Base-by-base conservation (phyloP, 2,888 invertebrate species). In the Xanthostigma xanthostigma region DNA sequence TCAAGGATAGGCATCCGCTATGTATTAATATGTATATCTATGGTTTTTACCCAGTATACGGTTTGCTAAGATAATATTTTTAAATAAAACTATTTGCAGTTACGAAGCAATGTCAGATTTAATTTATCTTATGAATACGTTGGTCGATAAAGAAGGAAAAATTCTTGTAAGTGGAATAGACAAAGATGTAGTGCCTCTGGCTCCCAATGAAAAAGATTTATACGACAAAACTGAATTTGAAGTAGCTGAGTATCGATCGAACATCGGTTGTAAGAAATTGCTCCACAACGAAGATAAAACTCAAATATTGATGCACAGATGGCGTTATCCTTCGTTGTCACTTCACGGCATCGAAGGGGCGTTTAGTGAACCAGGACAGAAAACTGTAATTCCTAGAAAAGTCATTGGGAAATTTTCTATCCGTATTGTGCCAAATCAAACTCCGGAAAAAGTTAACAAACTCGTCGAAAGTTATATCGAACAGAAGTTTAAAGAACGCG, bases 391-490 rank as follows among this genome's bases (percentile, higher is more conserved):
- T 59, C 92, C 92, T 0, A 77, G 83, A 42, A 89, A 91, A 68
- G 95, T 97, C 0, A 84, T 81, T 59, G 97, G 96, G 17, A 98
- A 98, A 68, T 98, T 98, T 70, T 96, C 96, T 0, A 84, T 98
- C 55, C 80, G 98, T 47, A 79, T 94, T 57, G 97, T 98, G n/a
- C 97, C 97, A 1, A 74, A 96, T 64, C 94, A 95, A 74, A 76
- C 79, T 46, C 93, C 94, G 0, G 78, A 79, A 4, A 79, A 84
- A 58, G 80, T 95, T n/a, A 83, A 84, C 56, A 73, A 84, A 57
- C 75, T 81, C 52, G 95, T 96, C 9, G 73, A 76, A 38, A 75
- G 79, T 45, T 82, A 90, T 64, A 60, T 97, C 45, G 76, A 88
- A 51, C 75, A 81, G 51, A 76, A 78, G 66, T 95, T 91, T 86